Base-by-base conservation (phyloP, 1,140 invertebrate species). In the Oncopodura yosiiana region DNA sequence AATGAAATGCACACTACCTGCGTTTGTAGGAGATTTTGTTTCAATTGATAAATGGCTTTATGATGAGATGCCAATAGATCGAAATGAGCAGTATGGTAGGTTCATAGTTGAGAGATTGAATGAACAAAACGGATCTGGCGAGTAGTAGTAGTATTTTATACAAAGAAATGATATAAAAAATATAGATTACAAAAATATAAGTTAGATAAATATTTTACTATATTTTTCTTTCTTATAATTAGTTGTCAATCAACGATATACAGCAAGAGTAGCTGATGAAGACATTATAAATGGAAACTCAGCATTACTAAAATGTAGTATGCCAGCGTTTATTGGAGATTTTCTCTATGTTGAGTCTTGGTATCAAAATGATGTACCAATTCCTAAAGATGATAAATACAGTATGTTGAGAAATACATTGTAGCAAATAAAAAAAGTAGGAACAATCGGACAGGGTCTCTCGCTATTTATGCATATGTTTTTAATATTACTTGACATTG, bases 211-310 rank as follows among this genome's bases (percentile, higher is more conserved):
- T 18, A 29, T 19, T 34, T 51, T 21, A 34, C 27, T 44, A 23
- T 23, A 34, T 55, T 30, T 56, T 29, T 58, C 18, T 21, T 34
- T 24, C 30, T 2, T 45, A 42, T 45, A 44, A n/a, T 53, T 56
- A 93, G 89, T 90, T 69, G 86, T 92, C 60, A 80, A 86, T 63
- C 87, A 92, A 71, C 79, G 81, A 67, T 92, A 90, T 73, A 82
- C 88, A 64, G 87, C 84, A 16, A 87, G 91, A 72, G 87, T 90
- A 64, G 86, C 87, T 74, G 91, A 93, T 71, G 89, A 91, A 61
- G 94, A 91, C 73, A 88, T 90, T 4, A 93, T 93, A 65, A 80
- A 84, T 68, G 89, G 89, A 45, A 93, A 94, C 71, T 84, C 87
- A 38, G 90, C 89, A n/a, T 82, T 94, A 61, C 75, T 96, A 42